Evolutionary conservation across 2,888 invertebrate genomes (phyloP).

Genomic region (Tetragonisca angustula): DNA sequence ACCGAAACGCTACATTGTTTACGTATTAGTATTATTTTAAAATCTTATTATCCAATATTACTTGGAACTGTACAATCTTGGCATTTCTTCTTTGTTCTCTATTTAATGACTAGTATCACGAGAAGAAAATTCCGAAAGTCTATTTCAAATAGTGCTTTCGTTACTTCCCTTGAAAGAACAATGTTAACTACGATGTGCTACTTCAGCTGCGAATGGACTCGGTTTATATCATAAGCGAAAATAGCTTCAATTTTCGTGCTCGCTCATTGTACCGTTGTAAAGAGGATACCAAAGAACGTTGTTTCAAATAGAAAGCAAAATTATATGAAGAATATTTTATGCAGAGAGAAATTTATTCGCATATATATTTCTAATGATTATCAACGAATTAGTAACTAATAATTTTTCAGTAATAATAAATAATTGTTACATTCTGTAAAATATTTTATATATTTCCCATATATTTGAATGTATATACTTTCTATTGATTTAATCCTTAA

Average conservation of each 20-base stretch:
- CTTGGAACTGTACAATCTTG: neutral
- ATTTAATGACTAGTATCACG: too few species aligned
- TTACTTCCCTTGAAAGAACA: neutral
- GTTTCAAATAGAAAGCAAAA: neutral
- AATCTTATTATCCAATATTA: neutral
- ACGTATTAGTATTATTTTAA: neutral
- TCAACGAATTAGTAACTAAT: too few species aligned
- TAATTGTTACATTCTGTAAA: too few species aligned
- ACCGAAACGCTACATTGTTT: neutral
- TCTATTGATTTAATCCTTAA: too few species aligned
- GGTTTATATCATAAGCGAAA: neutral
- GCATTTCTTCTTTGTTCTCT: neutral
- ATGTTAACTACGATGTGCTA: neutral
- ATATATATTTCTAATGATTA: too few species aligned
- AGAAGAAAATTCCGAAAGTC: too few species aligned
- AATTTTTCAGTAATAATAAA: too few species aligned
- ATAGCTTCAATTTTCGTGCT: neutral
- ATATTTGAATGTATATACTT: too few species aligned
- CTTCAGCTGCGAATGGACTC: neutral
- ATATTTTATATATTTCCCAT: too few species aligned
- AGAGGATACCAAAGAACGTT: neutral
- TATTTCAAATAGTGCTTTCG: too few species aligned
- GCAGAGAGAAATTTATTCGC: too few species aligned
- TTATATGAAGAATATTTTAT: neutral
- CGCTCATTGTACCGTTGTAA: neutral